These are phyloP conservation scores for Amphilophus citrinellus DNA, from an alignment of 2,113 vertebrate genomes.

Conservation along the genomic window DNA sequence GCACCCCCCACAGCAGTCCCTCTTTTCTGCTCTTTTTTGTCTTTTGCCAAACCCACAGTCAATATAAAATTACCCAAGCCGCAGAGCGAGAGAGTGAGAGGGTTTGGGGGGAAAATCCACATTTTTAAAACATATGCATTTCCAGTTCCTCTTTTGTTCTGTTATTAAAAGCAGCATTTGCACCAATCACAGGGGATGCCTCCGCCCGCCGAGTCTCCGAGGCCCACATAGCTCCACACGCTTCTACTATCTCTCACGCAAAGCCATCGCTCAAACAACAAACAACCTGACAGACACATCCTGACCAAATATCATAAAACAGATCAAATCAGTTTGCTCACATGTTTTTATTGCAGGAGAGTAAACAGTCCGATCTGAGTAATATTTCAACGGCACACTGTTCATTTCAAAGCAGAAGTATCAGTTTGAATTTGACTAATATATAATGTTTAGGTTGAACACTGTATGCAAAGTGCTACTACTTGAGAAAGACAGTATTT, in stretches of 20 bases:
- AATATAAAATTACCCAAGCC: constrained; percentile 86
- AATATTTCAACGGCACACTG: neutral
- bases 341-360: constrained; percentile 63
- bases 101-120: constrained; percentile 71
- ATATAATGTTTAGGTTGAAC: constrained; percentile 32
- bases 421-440: constrained; percentile 38
- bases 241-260: constrained; percentile 74
- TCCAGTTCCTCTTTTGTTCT: constrained; percentile 86
- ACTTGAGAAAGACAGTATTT: constrained; percentile 51
- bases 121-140: constrained; percentile 86
- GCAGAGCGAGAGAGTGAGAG: constrained; percentile 72
- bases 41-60: constrained; percentile 85
- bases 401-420: constrained; percentile 28
- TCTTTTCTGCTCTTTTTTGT: constrained; percentile 78
- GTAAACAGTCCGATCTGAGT: constrained; percentile 47
- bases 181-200: constrained; percentile 76
- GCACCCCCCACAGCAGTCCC: constrained; percentile 34
- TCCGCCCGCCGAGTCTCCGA: constrained; percentile 59
- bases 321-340: constrained; percentile 41
- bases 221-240: constrained; percentile 74
- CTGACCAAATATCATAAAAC: constrained; percentile 36
- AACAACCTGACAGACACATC: constrained; percentile 51
- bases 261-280: constrained; percentile 24
- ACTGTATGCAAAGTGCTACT: constrained; percentile 50
- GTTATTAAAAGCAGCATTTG: constrained; percentile 86